phyloP scores from a whole-genome alignment of 2,113 vertebrate genomes.

The Chaetodon trifascialis region DNA sequence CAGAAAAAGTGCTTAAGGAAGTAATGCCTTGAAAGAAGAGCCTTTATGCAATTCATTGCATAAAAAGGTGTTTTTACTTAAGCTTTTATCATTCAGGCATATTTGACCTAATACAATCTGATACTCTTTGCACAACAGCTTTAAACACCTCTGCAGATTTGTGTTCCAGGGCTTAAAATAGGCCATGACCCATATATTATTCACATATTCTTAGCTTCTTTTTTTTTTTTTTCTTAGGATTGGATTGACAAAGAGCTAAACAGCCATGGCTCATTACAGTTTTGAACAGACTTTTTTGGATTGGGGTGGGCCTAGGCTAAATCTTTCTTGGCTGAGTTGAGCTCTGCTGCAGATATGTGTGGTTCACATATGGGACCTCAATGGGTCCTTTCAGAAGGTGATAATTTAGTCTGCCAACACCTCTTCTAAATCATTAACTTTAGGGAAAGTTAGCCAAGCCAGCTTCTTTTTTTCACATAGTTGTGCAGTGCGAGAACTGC shows the following conservation, averaged over 20 bases:
- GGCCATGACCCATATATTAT: conserved; percentile 44
- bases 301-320: conserved; percentile 11
- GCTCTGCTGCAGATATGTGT: conserved; percentile 51
- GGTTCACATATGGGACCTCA: conserved; percentile 62
- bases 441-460: conserved; percentile 45
- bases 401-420: conserved; percentile 76
- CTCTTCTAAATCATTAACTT: conserved; percentile 78
- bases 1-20: conserved; percentile 28
- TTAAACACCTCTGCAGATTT: conserved; percentile 1
- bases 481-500: conserved; percentile 50
- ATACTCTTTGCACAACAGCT: conserved; percentile 19
- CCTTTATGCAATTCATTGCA: conserved; percentile 14
- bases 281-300: conserved; percentile 19
- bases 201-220: conserved; percentile 9
- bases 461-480: conserved; percentile 60
- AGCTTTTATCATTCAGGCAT: conserved; percentile 23
- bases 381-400: conserved; percentile 73
- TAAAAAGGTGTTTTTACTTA: conserved; percentile 1
- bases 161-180: conserved; percentile 14
- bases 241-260: conserved; percentile 23
- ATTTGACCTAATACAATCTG: conserved; percentile 36
- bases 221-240: conserved; percentile 11
- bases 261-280: conserved; percentile 37
- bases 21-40: conserved; percentile 46
- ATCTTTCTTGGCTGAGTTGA: conserved; percentile 19